A percentile compares a stretch with the other conserved stretches of the same genome.
phyloP scores from a whole-genome alignment of 2,113 vertebrate species.

The Ranitomeya imitator region DNA sequence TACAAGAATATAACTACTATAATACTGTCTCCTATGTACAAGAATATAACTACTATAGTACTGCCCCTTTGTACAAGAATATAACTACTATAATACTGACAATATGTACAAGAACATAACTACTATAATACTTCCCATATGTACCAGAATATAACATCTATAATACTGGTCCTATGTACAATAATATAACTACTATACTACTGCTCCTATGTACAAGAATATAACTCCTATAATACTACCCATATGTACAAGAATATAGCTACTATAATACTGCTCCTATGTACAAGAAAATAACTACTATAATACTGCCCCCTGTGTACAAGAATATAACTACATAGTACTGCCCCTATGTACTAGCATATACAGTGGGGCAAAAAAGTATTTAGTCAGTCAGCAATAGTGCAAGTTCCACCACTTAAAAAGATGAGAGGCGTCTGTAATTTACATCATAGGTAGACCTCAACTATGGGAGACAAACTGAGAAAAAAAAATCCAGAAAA shows the following conservation, averaged over 20 bases:
- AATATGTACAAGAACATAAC: neutral
- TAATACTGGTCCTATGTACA: neutral
- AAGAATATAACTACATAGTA: too few species aligned
- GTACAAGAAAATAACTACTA: too few species aligned
- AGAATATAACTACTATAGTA: neutral
- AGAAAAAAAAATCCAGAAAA: too few species aligned
- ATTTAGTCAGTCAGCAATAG: too few species aligned
- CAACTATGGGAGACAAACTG: too few species aligned
- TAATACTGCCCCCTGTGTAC: neutral
- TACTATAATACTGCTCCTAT: too few species aligned
- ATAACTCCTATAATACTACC: neutral
- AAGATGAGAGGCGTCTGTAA: too few species aligned
- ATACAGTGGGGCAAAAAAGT: too few species aligned
- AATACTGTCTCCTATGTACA: neutral
- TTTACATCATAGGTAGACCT: too few species aligned
- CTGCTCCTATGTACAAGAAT: neutral
- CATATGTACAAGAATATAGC: neutral
- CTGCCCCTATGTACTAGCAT: too few species aligned
- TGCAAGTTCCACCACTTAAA: too few species aligned
- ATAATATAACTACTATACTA: constrained; percentile 1
- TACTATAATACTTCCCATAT: neutral
- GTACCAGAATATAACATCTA: neutral
- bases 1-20: constrained; percentile 1
- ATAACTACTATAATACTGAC: neutral
- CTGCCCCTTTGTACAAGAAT: neutral